A percentile compares a stretch with the other conserved stretches of the same genome.
Evolutionary conservation across 2,797 vertebrate genomes (phyloP).

Genomic region (Thamnophis elegans): DNA sequence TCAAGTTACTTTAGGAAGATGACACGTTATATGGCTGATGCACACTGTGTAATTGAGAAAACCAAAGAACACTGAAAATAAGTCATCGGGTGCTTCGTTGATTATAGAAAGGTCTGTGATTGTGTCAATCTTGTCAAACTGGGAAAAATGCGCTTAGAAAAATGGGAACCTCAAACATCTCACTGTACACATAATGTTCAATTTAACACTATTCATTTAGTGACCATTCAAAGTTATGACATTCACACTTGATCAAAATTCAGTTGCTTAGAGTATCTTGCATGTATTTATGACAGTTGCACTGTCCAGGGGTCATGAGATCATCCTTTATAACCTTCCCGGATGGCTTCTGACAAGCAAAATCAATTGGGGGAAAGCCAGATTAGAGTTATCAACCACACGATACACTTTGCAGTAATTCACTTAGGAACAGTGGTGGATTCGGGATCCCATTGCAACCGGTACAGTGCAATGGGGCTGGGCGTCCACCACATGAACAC

Average conservation of each 20-base stretch:
- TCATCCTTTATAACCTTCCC: background rate
- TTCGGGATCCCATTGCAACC: too few species aligned
- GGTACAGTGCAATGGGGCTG: too few species aligned
- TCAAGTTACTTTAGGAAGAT: background rate
- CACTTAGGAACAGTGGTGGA: background rate
- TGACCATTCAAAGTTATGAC: background rate
- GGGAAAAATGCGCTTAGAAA: background rate
- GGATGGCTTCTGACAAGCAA: too few species aligned
- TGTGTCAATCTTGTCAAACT: background rate
- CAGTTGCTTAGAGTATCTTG: background rate
- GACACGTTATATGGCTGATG: background rate
- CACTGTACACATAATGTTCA: background rate
- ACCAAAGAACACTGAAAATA: background rate
- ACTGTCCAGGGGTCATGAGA: background rate
- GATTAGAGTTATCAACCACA: background rate
- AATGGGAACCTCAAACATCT: background rate
- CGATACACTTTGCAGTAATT: background rate
- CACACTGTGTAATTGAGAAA: background rate
- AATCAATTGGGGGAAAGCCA: too few species aligned
- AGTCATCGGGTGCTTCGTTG: background rate
- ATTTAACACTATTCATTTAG: background rate
- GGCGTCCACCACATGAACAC: too few species aligned
- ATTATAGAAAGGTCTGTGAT: background rate
- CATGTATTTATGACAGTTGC: background rate
- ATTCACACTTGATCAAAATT: background rate